These are phyloP conservation scores for Amphiprion percula DNA, from an alignment of 2,113 vertebrate species.

Conservation along the genomic window DNA sequence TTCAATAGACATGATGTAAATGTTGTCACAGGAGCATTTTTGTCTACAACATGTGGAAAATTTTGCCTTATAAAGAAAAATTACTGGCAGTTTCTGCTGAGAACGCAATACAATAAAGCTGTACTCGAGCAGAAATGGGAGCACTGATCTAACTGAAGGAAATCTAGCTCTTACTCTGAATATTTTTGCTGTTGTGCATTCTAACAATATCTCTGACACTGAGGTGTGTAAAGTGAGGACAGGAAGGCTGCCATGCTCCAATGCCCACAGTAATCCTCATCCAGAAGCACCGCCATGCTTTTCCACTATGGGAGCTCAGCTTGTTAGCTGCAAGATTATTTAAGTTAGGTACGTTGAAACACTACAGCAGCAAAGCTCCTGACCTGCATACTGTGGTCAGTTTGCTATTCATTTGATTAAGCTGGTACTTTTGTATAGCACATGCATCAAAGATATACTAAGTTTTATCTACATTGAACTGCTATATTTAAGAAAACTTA, in stretches of 20 bases:
- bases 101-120: background rate
- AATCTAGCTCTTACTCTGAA: background rate
- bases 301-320: slow-evolving; percentile 12
- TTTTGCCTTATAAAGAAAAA: too few species aligned
- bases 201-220: background rate
- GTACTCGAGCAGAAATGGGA: background rate
- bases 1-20: too few species aligned
- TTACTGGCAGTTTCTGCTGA: background rate
- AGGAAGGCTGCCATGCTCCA: background rate
- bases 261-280: slow-evolving; percentile 13
- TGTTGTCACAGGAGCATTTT: too few species aligned
- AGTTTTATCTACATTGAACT: too few species aligned
- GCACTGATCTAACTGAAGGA: background rate
- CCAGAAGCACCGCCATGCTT: background rate
- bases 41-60: too few species aligned
- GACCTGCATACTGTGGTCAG: background rate
- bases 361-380: background rate
- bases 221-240: background rate
- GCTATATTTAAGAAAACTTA: too few species aligned
- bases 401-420: background rate
- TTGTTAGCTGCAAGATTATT: slow-evolving; percentile 35
- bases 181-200: background rate
- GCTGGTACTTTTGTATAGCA: too few species aligned
- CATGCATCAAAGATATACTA: too few species aligned
- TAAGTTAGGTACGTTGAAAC: background rate